phyloP scores from a whole-genome alignment of 2,888 invertebrate species.

The Ypsolopha sequella region DNA sequence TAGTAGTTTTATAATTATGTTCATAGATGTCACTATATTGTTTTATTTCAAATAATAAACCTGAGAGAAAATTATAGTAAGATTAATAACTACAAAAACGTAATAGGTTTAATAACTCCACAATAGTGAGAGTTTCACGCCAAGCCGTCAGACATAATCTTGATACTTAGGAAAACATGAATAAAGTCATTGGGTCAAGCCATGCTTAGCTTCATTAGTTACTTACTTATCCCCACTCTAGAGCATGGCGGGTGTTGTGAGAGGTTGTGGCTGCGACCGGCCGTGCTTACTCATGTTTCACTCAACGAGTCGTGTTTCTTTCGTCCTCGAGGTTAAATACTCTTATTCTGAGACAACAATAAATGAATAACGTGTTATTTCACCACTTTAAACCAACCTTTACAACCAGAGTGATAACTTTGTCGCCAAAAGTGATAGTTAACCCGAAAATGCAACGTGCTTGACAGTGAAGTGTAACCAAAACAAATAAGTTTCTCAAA shows the following conservation, averaged over 20 bases:
- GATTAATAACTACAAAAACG: background rate
- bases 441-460: conserved; percentile 20
- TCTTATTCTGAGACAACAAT: conserved; percentile 21
- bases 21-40: background rate
- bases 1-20: background rate
- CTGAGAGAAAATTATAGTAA: background rate
- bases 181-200: conserved; percentile 37
- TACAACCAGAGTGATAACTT: background rate
- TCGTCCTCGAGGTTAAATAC: conserved; percentile 21
- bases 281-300: conserved; percentile 10
- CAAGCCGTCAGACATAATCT: background rate
- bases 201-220: conserved; percentile 37
- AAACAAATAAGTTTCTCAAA: conserved; percentile 22
- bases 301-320: conserved; percentile 16
- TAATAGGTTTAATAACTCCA: background rate
- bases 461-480: conserved; percentile 23
- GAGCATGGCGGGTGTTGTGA: conserved; percentile 44
- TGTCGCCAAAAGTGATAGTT: background rate
- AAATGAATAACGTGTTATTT: background rate
- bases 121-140: background rate
- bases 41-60: background rate
- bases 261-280: conserved; percentile 33
- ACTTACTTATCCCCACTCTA: conserved; percentile 41
- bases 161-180: background rate
- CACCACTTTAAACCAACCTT: background rate